A percentile compares a stretch with the other conserved stretches of the same genome.
Evolutionary conservation across 2,113 vertebrate species (phyloP).

Genomic region (Pan troglodytes): DNA sequence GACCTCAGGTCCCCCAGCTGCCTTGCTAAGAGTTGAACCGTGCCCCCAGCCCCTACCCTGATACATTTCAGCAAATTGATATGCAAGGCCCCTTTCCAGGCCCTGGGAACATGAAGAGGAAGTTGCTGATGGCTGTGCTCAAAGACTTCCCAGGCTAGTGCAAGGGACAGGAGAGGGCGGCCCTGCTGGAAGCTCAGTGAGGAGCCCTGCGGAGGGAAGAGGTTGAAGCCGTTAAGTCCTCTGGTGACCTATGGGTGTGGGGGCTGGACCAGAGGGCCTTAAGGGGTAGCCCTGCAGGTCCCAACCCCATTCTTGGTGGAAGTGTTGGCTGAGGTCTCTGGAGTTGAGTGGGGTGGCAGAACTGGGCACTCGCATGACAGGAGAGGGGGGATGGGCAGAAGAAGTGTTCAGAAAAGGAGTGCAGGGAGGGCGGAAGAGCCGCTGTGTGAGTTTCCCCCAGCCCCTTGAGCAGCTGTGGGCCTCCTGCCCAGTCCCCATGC

Average conservation of each 20-base stretch:
- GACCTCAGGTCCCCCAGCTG: neutral
- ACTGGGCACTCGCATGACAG: neutral
- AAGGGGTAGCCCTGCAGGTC: rapidly evolving
- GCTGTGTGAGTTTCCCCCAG: neutral
- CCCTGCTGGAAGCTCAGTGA: rapidly evolving
- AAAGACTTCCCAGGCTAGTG: neutral
- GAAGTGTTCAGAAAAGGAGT: neutral
- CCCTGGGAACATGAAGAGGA: neutral
- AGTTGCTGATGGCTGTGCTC: neutral
- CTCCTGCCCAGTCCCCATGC: neutral
- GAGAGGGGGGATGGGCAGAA: neutral
- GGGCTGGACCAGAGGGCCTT: neutral
- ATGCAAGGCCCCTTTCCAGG: neutral
- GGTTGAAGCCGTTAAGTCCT: neutral
- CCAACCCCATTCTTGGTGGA: neutral
- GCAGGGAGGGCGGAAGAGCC: neutral
- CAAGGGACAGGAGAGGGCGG: neutral
- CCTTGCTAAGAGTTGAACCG: neutral
- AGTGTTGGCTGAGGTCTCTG: neutral
- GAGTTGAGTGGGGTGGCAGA: neutral
- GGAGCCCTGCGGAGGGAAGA: neutral
- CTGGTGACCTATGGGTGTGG: neutral
- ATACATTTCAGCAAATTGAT: neutral
- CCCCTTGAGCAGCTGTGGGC: neutral
- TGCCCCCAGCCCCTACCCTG: neutral